Base-by-base conservation (phyloP, 2,888 invertebrate species). In the Apodemia hepburni region DNA sequence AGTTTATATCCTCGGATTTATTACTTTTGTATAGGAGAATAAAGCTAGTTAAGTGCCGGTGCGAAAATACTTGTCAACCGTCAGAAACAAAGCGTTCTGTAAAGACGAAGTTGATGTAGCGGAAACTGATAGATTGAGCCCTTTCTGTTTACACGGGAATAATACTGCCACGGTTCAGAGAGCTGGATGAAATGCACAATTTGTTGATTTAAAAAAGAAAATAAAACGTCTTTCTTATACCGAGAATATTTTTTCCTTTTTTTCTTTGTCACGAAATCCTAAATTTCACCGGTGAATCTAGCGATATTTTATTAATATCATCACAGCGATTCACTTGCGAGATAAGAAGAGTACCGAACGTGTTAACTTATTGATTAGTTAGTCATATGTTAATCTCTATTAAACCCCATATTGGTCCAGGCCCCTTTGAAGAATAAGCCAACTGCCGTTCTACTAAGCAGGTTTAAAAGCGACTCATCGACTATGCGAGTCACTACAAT, bases 81-180 rank as follows among this genome's bases (percentile, higher is more conserved):
- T 75, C 74, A 75, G 72, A 76, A 78, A 81, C 77, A 78, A 78
- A 78, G 75, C 77, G 68, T 68, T 67, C 71, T 65, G 47, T 47
- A 61, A 61, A 71, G 74, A 70, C 72, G 71, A 66, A 73, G 73
- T 78, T 75, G 78, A 81, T 82, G 82, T 80, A 73, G 73, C 75
- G 82, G 80, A 80, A 84, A 80, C 79, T 77, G 78, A 81, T 78
- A 78, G 79, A 81, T 77, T 71, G 75, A 75, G 74, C 74, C 70
- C 71, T 67, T 74, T 73, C 54, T 75, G 74, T 80, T 78, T 78
- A 75, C 76, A 75, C 71, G 68, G 69, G 73, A 73, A 73, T 74
- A 73, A 75, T 74, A 72, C 73, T 71, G 69, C 73, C 73, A 69
- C 68, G 54, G 54, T 63, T 57, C 51, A 65, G 65, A 62, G 63